Conservation (phyloP, 2,113 vertebrate genomes). For the Megaceryle torquata region DNA sequence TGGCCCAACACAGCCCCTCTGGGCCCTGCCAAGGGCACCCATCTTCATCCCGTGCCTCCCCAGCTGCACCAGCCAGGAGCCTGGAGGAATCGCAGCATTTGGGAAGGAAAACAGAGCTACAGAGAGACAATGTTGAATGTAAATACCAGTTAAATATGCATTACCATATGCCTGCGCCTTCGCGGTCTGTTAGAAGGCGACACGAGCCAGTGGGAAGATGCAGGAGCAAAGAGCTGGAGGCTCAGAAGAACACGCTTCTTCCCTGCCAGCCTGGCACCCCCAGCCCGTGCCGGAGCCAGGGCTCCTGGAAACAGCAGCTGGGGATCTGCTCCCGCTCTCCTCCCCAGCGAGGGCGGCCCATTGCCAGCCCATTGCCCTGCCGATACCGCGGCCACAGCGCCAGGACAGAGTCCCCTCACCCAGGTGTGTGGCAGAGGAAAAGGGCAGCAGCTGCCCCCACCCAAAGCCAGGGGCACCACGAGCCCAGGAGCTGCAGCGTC, state of each 20-base stretch:
- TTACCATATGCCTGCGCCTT: constrained; percentile 72
- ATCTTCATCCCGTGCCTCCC: neutral
- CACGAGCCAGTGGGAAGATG: constrained; percentile 17
- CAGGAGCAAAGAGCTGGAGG: constrained; percentile 41
- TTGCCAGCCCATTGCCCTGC: neutral
- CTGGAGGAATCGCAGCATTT: constrained; percentile 35
- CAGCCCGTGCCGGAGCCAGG: neutral
- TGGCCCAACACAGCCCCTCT: neutral
- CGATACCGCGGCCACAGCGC: accelerated
- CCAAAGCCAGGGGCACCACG: accelerated
- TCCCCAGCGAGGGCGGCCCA: neutral
- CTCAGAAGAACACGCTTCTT: neutral
- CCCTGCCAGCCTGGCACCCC: constrained; percentile 31
- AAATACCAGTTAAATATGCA: constrained; percentile 77
- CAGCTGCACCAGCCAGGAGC: constrained; percentile 12
- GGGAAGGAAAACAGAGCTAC: constrained; percentile 66
- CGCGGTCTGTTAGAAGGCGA: constrained; percentile 40
- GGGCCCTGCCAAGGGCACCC: neutral
- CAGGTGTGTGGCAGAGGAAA: neutral
- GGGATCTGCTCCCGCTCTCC: neutral
- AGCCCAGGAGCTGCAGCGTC: accelerated
- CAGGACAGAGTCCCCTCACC: neutral
- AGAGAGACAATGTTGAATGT: constrained; percentile 71
- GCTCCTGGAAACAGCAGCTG: neutral
- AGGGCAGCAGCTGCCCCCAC: neutral